These are phyloP conservation scores for Zaprionus capensis DNA, from an alignment of 1,140 invertebrate species.

Conservation along the genomic window DNA sequence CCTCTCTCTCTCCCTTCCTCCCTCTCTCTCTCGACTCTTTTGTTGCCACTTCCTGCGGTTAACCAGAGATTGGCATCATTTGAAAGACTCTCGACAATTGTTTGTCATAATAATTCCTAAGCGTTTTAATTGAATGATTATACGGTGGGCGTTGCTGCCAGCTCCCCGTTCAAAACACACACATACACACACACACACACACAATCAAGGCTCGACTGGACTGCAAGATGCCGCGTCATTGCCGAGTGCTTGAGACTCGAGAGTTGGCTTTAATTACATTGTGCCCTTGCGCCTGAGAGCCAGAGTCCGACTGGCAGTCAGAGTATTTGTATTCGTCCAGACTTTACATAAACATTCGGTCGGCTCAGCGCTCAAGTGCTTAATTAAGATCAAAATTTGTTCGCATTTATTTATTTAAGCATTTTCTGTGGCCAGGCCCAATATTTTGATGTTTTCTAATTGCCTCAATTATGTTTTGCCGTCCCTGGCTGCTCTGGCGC, in stretches of 20 bases:
- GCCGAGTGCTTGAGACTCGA: slow-evolving; percentile 59
- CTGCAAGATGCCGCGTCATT: slow-evolving; percentile 52
- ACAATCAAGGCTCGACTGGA: slow-evolving; percentile 15
- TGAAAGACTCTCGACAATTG: slow-evolving; percentile 62
- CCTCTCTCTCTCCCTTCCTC: neutral
- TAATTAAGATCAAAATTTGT: slow-evolving; percentile 74
- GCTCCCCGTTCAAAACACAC: slow-evolving; percentile 11
- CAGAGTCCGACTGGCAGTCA: neutral
- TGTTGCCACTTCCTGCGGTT: slow-evolving; percentile 62
- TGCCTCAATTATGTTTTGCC: slow-evolving; percentile 73
- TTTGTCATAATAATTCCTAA: slow-evolving; percentile 79
- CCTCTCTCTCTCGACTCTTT: neutral
- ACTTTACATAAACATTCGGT: slow-evolving; percentile 73
- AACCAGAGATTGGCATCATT: slow-evolving; percentile 70
- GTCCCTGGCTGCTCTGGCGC: slow-evolving; percentile 23
- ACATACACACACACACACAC: neutral
- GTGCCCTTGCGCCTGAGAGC: slow-evolving; percentile 18
- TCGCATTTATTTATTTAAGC: slow-evolving; percentile 73
- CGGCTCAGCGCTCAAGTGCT: slow-evolving; percentile 69
- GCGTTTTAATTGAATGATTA: slow-evolving; percentile 82
- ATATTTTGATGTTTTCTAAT: slow-evolving; percentile 82
- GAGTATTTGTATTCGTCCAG: slow-evolving; percentile 33
- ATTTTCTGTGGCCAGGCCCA: slow-evolving; percentile 61
- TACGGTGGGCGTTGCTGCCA: slow-evolving; percentile 64
- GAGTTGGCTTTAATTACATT: slow-evolving; percentile 53